Conservation (phyloP, 2,113 vertebrate species). For the Petaurus breviceps region DNA sequence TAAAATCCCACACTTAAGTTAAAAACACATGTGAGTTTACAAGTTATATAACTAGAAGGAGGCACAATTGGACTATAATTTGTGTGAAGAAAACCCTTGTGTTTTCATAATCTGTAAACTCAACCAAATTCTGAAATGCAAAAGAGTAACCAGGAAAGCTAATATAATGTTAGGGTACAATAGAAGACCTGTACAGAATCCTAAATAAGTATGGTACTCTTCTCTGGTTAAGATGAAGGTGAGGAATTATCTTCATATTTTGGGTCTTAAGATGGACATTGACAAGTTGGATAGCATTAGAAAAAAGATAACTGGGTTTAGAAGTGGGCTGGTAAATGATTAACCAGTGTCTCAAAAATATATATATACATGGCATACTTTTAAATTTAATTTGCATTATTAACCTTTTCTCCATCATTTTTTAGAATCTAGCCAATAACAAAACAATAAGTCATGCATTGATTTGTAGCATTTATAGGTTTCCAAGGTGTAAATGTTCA, state of each 20-base stretch:
- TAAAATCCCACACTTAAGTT: background rate
- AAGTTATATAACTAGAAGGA: background rate
- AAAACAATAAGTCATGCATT: too few relatives aligned
- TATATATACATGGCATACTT: too few relatives aligned
- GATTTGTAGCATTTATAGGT: too few relatives aligned
- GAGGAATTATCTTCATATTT: background rate
- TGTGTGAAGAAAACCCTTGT: background rate
- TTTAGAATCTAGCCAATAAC: too few relatives aligned
- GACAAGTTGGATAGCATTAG: background rate
- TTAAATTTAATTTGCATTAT: too few relatives aligned
- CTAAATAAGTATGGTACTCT: background rate
- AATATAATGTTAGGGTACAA: background rate
- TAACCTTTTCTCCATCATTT: too few relatives aligned
- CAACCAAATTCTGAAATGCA: background rate
- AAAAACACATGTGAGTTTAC: background rate
- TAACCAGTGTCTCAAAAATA: too few relatives aligned
- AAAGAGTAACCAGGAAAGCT: background rate
- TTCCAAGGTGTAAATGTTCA: too few relatives aligned
- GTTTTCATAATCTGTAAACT: background rate
- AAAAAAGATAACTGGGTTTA: background rate
- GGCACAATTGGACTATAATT: background rate
- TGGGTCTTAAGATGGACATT: background rate
- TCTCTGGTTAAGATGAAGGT: background rate
- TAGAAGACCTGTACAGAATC: background rate
- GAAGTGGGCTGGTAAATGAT: too few relatives aligned